Evolutionary conservation across 2,113 vertebrate genomes (phyloP).

Genomic region (Lethenteron camtschaticum): DNA sequence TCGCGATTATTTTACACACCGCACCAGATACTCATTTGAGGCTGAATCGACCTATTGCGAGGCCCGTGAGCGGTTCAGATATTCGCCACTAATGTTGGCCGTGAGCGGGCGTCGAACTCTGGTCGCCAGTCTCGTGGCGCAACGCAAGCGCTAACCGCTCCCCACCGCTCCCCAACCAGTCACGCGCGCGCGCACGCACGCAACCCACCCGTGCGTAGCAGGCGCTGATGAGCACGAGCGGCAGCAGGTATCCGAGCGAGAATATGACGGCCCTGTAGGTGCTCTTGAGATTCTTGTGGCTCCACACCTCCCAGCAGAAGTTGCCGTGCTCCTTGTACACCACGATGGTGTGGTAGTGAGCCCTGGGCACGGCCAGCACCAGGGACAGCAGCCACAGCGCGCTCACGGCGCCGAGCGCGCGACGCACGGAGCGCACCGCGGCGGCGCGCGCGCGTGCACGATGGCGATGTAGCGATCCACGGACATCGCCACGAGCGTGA

Average conservation of each 20-base stretch:
- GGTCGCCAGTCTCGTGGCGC: no score
- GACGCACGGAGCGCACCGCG: not conserved
- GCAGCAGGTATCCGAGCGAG: constrained; percentile 7
- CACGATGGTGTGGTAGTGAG: constrained; percentile 2
- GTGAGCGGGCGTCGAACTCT: no score
- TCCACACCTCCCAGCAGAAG: constrained; percentile 7
- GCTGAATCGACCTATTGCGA: no score
- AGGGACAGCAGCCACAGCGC: not conserved
- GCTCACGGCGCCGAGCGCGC: not conserved
- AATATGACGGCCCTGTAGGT: constrained; percentile 4
- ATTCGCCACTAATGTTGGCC: no score
- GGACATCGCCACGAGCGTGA: constrained; percentile 7
- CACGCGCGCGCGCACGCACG: no score
- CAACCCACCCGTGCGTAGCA: constrained; percentile 5
- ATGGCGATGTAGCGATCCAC: constrained; percentile 6
- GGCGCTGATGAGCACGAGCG: not conserved
- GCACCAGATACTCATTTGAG: no score
- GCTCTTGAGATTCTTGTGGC: not conserved
- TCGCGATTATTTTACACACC: no score
- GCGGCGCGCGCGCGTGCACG: not conserved
- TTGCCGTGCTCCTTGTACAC: constrained; percentile 13
- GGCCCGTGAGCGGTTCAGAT: no score
- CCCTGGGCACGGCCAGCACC: not conserved
- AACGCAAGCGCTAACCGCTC: no score
- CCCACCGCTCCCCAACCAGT: no score